These are phyloP conservation scores for Premnoplex brunnescens DNA, from an alignment of 2,797 vertebrate genomes.

Conservation along the genomic window DNA sequence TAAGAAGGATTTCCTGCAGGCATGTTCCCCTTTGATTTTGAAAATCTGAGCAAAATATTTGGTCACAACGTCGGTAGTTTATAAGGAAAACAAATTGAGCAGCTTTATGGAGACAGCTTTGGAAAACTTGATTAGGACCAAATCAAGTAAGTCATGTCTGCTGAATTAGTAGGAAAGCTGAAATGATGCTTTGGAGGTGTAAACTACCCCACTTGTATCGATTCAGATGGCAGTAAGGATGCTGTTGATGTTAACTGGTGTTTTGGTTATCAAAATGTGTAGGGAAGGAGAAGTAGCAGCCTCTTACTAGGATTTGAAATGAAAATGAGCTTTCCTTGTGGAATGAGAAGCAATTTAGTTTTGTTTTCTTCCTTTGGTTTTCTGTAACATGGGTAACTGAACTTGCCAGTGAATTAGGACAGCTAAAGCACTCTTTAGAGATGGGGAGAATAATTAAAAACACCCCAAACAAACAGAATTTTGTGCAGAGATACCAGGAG, in stretches of 20 bases:
- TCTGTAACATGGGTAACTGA: not conserved
- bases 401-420: not conserved
- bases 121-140: not conserved
- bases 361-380: not conserved
- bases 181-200: not conserved
- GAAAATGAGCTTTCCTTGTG: not conserved
- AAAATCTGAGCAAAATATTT: constrained; percentile 1
- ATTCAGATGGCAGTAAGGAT: not conserved
- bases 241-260: not conserved
- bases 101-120: not conserved
- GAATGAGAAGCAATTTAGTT: not conserved
- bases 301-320: not conserved
- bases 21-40: not conserved
- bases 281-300: not conserved
- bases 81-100: not conserved
- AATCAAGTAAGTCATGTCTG: not conserved
- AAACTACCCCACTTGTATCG: not conserved
- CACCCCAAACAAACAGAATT: not conserved
- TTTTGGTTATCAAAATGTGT: not conserved
- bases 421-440: not conserved
- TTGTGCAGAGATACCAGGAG: not conserved
- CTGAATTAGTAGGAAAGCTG: not conserved
- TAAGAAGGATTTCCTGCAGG: not conserved
- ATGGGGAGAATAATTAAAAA: not conserved
- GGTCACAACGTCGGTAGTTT: not conserved